Evolutionary conservation across 1,140 invertebrate species (phyloP).

Genomic region (Lethocerus indicus): DNA sequence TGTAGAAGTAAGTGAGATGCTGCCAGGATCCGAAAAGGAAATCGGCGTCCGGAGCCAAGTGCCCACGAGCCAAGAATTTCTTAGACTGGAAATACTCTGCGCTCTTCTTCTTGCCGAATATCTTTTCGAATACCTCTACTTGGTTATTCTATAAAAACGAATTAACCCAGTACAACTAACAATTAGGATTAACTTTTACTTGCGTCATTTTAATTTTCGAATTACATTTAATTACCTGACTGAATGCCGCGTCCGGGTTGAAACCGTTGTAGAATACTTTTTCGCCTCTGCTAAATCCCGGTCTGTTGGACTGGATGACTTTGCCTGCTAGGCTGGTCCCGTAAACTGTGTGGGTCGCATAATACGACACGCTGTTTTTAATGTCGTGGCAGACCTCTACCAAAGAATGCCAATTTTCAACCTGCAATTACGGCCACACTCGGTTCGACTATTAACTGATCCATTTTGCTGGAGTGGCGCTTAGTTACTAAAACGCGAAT

Average conservation of each 20-base stretch:
- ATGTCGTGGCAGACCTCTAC: constrained; percentile 12
- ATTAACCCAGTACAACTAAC: background rate
- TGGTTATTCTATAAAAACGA: constrained; percentile 8
- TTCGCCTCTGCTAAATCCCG: constrained; percentile 12
- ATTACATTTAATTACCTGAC: constrained; percentile 7
- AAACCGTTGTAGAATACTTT: constrained; percentile 15
- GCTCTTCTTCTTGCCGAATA: constrained; percentile 3
- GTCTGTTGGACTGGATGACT: constrained; percentile 7
- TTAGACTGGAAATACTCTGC: constrained; percentile 2
- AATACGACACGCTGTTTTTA: background rate
- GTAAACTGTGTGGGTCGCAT: constrained; percentile 7
- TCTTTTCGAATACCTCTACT: constrained; percentile 2
- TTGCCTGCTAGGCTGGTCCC: constrained; percentile 9
- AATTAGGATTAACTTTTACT: background rate
- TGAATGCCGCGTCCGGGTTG: constrained; percentile 14
- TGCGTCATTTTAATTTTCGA: background rate
- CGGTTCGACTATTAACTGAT: background rate
- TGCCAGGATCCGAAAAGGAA: constrained; percentile 29
- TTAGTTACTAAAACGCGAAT: background rate
- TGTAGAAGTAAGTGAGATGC: constrained; percentile 30
- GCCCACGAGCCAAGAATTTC: constrained; percentile 28
- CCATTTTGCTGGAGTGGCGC: background rate
- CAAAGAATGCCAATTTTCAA: constrained; percentile 3
- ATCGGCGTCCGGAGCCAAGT: constrained; percentile 33
- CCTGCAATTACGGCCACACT: background rate